phyloP scores from a whole-genome alignment of 1,140 invertebrate genomes.

The Aphaenogaster ashmeadi region DNA sequence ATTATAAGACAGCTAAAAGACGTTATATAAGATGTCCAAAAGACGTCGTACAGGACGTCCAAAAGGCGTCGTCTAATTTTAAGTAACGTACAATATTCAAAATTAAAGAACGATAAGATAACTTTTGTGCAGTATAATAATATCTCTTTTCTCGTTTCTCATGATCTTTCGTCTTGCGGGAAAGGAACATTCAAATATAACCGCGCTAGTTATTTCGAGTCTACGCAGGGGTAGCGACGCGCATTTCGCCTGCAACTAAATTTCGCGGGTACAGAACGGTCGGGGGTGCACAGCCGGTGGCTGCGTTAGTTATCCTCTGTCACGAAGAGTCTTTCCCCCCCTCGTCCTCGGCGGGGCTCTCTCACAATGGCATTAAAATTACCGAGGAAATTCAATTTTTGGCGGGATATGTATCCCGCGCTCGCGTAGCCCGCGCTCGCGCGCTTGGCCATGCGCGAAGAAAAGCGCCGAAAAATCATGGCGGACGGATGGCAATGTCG shows the following conservation, averaged over 20 bases:
- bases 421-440: conserved; percentile 72
- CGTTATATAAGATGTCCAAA: no score
- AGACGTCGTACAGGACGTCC: no score
- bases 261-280: conserved; percentile 66
- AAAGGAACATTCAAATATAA: not conserved
- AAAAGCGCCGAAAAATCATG: conserved; percentile 45
- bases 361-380: conserved; percentile 86
- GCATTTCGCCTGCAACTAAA: conserved; percentile 67
- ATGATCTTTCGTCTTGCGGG: not conserved
- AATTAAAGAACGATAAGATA: not conserved
- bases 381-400: conserved; percentile 85
- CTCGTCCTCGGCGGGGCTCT: conserved; percentile 32
- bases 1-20: no score
- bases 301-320: conserved; percentile 81
- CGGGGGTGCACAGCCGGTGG: conserved; percentile 62
- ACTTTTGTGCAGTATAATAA: not conserved
- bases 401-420: conserved; percentile 81
- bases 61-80: no score
- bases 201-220: conserved; percentile 28
- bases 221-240: conserved; percentile 39
- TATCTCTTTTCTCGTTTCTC: not conserved
- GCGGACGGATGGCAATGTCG: not conserved
- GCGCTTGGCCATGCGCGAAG: conserved; percentile 48
- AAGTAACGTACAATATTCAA: no score
- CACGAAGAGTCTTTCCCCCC: conserved; percentile 65